Evolutionary conservation across 1,140 invertebrate genomes (phyloP).

Genomic region (Yoshiicerus persimilis): DNA sequence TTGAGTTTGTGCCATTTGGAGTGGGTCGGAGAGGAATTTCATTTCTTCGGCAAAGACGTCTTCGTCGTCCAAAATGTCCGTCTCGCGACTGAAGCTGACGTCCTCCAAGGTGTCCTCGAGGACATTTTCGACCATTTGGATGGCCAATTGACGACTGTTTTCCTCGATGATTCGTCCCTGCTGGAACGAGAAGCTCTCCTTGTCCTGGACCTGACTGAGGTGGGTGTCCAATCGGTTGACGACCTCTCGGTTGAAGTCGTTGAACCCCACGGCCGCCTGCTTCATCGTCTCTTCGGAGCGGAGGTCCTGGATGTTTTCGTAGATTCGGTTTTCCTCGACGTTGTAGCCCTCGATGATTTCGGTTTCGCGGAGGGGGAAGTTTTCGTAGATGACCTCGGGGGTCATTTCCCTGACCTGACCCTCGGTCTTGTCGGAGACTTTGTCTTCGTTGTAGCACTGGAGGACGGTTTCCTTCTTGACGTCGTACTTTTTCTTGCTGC

Average conservation of each 20-base stretch:
- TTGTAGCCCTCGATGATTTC: slow-evolving; percentile 13
- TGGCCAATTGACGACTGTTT: neutral
- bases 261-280: neutral
- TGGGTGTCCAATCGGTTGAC: neutral
- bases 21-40: neutral
- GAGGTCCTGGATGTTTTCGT: neutral
- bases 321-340: slow-evolving; percentile 11
- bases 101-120: neutral
- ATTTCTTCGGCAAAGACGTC: neutral
- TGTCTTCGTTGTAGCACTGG: slow-evolving; percentile 11
- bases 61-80: neutral
- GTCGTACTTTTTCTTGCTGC: neutral
- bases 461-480: neutral
- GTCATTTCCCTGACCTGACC: neutral
- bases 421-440: slow-evolving; percentile 21
- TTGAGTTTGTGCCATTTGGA: neutral
- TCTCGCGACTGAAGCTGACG: neutral
- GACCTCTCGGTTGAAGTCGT: neutral
- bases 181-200: neutral
- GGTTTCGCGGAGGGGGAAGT: neutral
- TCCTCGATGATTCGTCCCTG: neutral
- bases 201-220: neutral
- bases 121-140: neutral
- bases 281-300: neutral
- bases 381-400: neutral